Evolutionary conservation across 2,113 vertebrate genomes (phyloP), one percentile per base, ranked within the genome.

Genomic region (Thryonomys swinderianus): DNA sequence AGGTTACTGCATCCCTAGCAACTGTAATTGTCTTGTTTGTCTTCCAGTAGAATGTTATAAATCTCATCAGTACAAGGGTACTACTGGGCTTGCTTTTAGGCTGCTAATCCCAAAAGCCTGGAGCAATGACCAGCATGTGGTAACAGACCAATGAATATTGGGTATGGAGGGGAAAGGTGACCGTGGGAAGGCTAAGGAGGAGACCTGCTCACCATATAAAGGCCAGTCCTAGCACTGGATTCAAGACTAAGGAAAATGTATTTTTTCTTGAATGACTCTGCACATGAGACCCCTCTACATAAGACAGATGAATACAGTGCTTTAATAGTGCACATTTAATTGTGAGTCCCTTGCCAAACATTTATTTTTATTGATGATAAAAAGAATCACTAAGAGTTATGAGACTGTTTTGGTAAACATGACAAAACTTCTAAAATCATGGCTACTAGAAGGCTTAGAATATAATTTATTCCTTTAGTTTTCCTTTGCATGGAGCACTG

Each of bases 401-500:
- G 34, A 81, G 88, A 85, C 62, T 95, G 83, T 95, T 95, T 95
- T 92, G 88, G 94, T 89, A 97, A 96, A 96, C 74, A 87, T 86
- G 62, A 94, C 80, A 91, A 96, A 95, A 88, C 48, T 88, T 96
- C 84, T 88, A 86, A 96, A 96, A 96, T 90, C 74, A 59, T 95
- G 94, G 93, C 91, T 94, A 85, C 73, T 81, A 25, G 91, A 88
- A 84, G 83, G 86, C 73, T 21, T 27, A 55, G 83, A 71, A 67
- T 85, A 51, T 74, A 95, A 96, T 97, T 93, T 90, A 92, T 96
- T 91, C 62, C n/a, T 73, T 84, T 87, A 21, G n/a, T 95, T 94
- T 86, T 81, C 42, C 91, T 96, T 64, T 34, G 71, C 93, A 94
- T 59, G 13, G 94, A 96, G 74, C 53, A 34, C 69, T 67, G 85